A percentile compares a stretch with the other conserved stretches of the same genome.
These are phyloP conservation scores for Sarcophaga bullata DNA, from an alignment of 1,140 invertebrate species.

Conservation along the genomic window DNA sequence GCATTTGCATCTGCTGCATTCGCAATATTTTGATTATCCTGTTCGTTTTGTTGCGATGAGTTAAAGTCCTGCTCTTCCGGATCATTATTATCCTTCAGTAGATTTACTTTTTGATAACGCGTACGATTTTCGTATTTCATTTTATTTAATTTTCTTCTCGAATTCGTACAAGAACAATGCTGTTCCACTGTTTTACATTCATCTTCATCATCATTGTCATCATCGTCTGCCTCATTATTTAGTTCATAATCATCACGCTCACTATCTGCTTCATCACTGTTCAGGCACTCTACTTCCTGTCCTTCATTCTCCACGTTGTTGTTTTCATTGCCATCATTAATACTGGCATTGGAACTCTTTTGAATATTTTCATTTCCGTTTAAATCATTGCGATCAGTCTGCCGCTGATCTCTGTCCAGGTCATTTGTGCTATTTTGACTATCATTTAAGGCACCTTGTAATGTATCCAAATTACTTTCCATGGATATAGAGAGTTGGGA, in stretches of 20 bases:
- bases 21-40: neutral
- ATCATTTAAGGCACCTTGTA: slow-evolving; percentile 20
- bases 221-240: slow-evolving; percentile 24
- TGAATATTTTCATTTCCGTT: neutral
- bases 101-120: neutral
- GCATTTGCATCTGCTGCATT: neutral
- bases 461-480: slow-evolving; percentile 54
- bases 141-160: neutral
- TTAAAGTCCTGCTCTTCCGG: neutral
- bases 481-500: slow-evolving; percentile 53
- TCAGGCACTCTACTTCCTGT: neutral
- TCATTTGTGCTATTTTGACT: slow-evolving; percentile 28
- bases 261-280: neutral
- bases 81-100: neutral
- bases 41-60: neutral
- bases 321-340: slow-evolving; percentile 35
- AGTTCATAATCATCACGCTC: neutral
- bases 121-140: neutral
- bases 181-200: neutral
- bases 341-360: neutral
- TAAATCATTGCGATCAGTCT: neutral
- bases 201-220: slow-evolving; percentile 16
- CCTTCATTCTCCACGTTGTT: slow-evolving; percentile 13
- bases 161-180: slow-evolving; percentile 30
- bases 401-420: neutral